Conservation (phyloP, 1,140 invertebrate genomes). For the Drosophila insularis region DNA sequence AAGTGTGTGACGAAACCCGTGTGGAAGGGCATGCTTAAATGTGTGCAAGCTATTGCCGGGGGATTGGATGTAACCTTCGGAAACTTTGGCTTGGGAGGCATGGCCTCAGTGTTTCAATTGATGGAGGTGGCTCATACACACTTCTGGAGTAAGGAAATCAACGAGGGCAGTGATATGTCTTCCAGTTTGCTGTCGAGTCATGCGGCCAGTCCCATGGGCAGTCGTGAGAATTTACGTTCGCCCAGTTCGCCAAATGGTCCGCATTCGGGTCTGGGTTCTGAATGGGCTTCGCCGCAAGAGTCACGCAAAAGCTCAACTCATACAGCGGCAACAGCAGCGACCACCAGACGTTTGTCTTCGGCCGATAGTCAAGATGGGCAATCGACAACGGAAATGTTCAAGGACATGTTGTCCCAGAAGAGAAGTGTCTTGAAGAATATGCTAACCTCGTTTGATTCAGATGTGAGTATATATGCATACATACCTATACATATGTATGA, state of each 20-base stretch:
- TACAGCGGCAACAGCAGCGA: conserved; percentile 37
- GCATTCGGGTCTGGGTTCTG: conserved; percentile 73
- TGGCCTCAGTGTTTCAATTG: conserved; percentile 98
- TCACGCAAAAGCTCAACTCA: conserved; percentile 82
- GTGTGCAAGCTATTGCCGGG: conserved; percentile 93
- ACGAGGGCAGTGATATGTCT: conserved; percentile 85
- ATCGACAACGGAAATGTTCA: conserved; percentile 92
- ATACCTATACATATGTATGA: conserved; percentile 6
- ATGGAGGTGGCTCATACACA: conserved; percentile 99
- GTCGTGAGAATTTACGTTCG: conserved; percentile 89
- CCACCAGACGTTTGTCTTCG: conserved; percentile 65
- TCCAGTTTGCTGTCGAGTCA: conserved; percentile 78
- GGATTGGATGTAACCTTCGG: conserved; percentile 96
- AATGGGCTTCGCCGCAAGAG: conserved; percentile 79
- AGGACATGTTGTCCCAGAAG: conserved; percentile 94
- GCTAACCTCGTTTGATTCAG: conserved; percentile 93
- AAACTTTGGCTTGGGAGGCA: conserved; percentile 97
- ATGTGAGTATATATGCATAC: conserved; percentile 86
- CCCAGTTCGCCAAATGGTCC: conserved; percentile 78
- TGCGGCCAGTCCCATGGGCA: conserved; percentile 89
- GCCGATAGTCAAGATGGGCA: conserved; percentile 85
- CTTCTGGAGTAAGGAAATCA: conserved; percentile 96
- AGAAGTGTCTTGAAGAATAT: conserved; percentile 93
- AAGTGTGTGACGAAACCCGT: conserved; percentile 93
- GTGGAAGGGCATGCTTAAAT: conserved; percentile 98